A percentile compares a stretch with the other conserved stretches of the same genome.
These are phyloP conservation scores for Arctocebus calabarensis DNA, from an alignment of 2,797 vertebrate genomes.

Conservation along the genomic window DNA sequence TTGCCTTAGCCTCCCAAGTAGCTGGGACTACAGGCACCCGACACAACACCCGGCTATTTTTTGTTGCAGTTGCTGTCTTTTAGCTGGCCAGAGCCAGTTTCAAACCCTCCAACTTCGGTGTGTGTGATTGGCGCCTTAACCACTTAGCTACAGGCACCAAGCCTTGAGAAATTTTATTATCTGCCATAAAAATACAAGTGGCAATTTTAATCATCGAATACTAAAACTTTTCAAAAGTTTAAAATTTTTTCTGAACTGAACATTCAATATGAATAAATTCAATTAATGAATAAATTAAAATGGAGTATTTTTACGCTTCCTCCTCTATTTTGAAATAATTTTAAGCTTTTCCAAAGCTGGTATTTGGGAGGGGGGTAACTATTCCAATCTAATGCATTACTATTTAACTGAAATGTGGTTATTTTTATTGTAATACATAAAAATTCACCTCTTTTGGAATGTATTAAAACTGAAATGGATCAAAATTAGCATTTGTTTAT, in stretches of 20 bases:
- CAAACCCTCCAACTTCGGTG: no score
- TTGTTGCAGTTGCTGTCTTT: no score
- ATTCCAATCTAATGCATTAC: conserved; percentile 83
- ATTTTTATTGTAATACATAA: conserved; percentile 82
- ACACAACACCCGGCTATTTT: no score
- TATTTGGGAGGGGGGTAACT: conserved; percentile 85
- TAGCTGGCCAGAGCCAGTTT: no score
- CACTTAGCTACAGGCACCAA: no score
- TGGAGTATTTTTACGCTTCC: neutral
- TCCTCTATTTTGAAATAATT: conserved; percentile 73
- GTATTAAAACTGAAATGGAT: conserved; percentile 85
- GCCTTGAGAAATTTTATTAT: conserved; percentile 77
- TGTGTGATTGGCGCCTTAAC: no score
- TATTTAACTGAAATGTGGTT: conserved; percentile 86
- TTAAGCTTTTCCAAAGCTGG: conserved; percentile 85
- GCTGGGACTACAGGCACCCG: no score
- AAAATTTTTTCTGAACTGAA: conserved; percentile 82
- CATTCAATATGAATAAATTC: conserved; percentile 77
- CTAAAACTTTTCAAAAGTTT: conserved; percentile 77
- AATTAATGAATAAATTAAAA: conserved; percentile 76
- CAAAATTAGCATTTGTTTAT: conserved; percentile 80
- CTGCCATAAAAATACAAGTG: conserved; percentile 78
- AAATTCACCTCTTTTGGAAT: conserved; percentile 81
- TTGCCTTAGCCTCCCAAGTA: no score
- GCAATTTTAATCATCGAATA: conserved; percentile 82